phyloP scores from a whole-genome alignment of 2,888 invertebrate species.

The Meandrusa payeni region DNA sequence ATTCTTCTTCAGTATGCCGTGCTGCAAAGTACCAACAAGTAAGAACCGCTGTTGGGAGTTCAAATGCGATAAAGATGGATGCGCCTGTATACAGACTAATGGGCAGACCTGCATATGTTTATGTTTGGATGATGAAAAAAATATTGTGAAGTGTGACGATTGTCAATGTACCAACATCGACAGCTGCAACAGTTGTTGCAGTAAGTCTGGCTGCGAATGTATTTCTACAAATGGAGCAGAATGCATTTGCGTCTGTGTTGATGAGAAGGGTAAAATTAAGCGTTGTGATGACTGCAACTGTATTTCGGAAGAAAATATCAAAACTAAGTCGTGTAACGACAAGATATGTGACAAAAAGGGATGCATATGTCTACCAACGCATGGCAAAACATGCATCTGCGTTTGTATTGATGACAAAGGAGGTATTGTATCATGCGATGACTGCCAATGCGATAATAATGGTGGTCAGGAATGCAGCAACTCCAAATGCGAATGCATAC shows the following conservation, averaged over 20 bases:
- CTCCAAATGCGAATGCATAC: too few relatives aligned
- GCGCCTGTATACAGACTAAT: slow-evolving; percentile 42
- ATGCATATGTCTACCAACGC: slow-evolving; percentile 37
- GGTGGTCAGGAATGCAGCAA: too few relatives aligned
- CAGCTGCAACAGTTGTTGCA: slow-evolving; percentile 23
- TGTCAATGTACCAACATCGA: slow-evolving; percentile 31
- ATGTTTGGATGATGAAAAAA: slow-evolving; percentile 34
- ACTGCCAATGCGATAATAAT: too few relatives aligned
- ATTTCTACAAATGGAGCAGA: slow-evolving; percentile 27
- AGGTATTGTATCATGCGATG: too few relatives aligned
- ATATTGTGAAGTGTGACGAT: slow-evolving; percentile 35
- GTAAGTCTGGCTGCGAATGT: slow-evolving; percentile 25
- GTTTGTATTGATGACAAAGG: too few relatives aligned
- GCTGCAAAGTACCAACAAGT: slow-evolving; percentile 39
- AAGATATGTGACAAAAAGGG: slow-evolving; percentile 37
- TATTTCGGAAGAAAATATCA: neutral
- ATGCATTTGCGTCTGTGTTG: slow-evolving; percentile 29
- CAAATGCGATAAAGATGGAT: slow-evolving; percentile 37
- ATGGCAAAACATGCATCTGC: slow-evolving; percentile 38
- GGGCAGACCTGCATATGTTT: slow-evolving; percentile 41
- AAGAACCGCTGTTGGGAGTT: slow-evolving; percentile 30
- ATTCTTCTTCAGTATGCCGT: slow-evolving; percentile 52
- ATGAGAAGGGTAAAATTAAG: slow-evolving; percentile 28
- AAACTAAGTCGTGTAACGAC: too few relatives aligned
- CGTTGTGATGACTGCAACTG: slow-evolving; percentile 32